Base-by-base conservation (phyloP, 2,888 invertebrate genomes). In the Neoascia interrupta region DNA sequence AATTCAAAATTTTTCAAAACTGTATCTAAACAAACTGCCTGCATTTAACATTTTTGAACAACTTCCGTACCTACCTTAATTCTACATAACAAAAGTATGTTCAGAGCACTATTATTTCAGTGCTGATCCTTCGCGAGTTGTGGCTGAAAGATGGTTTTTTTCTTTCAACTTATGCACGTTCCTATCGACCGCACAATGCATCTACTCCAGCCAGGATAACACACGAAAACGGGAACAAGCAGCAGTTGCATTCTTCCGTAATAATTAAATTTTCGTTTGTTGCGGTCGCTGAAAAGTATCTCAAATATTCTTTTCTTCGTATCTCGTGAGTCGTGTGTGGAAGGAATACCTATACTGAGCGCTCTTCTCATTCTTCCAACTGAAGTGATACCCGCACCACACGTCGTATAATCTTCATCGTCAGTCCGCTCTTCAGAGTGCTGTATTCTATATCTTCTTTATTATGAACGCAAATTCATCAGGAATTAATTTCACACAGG, bases 401-500 rank as follows among this genome's bases (percentile, higher is more conserved):
- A n/a, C n/a, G n/a, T n/a, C 16, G 13, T 8, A 66, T 26, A 36
- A 43, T 28, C 37, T 43, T 34, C 21, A 36, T 36, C 19, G 11
- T 18, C 31, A 45, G 45, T 2, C 5, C 21, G 5, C 21, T n/a
- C 15, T 6, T 6, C 13, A 26, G 18, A n/a, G n/a, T n/a, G n/a
- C n/a, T 21, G 6, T 39, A 26, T 66, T 21, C 56, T 31, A 37
- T 26, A 43, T 60, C n/a, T 45, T 54, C 31, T 47, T 19, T 58
- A n/a, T 49, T 68, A 79, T 73, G 54, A 68, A 79, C 79, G 79
- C 79, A 79, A 79, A 79, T 73, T 79, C 79, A 79, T 79, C 79
- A 79, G 61, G 61, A 79, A 73, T 73, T 79, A 79, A 79, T 79
- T 79, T 79, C 73, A 79, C 73, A 79, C 73, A 79, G 79, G 79